These are phyloP conservation scores for Podargus strigoides DNA, from an alignment of 2,797 vertebrate species.

Conservation along the genomic window DNA sequence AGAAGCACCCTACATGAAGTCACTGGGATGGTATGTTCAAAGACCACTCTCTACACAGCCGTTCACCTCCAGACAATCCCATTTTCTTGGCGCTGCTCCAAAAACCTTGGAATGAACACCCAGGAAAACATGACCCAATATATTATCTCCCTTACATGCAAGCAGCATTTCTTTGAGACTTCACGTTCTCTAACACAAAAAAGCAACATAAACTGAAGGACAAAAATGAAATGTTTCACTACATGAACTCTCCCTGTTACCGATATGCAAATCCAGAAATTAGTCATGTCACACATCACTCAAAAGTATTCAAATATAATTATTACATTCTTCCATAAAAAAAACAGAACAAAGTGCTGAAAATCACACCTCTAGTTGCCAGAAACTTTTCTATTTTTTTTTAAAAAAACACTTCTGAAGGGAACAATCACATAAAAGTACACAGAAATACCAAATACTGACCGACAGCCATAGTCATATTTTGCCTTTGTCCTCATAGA, in stretches of 20 bases:
- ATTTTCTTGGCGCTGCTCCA: neutral
- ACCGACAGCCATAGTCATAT: neutral
- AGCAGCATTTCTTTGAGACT: neutral
- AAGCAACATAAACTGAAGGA: neutral
- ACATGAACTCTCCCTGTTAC: neutral
- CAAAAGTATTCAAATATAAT: neutral
- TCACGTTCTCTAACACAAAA: neutral
- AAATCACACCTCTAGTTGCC: neutral
- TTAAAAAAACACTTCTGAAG: neutral
- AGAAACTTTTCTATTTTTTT: neutral
- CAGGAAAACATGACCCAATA: neutral
- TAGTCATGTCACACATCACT: neutral
- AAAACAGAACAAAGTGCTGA: neutral
- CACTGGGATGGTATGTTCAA: neutral
- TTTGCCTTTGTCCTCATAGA: neutral
- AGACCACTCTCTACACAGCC: neutral
- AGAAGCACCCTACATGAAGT: neutral
- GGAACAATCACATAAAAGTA: neutral
- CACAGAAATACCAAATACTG: neutral
- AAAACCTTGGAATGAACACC: fast-evolving
- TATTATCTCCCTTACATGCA: neutral
- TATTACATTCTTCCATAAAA: neutral
- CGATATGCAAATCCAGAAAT: neutral
- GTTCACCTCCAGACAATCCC: neutral
- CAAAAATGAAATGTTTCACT: neutral